Evolutionary conservation across 2,113 vertebrate genomes (phyloP).

Genomic region (Gavia stellata): DNA sequence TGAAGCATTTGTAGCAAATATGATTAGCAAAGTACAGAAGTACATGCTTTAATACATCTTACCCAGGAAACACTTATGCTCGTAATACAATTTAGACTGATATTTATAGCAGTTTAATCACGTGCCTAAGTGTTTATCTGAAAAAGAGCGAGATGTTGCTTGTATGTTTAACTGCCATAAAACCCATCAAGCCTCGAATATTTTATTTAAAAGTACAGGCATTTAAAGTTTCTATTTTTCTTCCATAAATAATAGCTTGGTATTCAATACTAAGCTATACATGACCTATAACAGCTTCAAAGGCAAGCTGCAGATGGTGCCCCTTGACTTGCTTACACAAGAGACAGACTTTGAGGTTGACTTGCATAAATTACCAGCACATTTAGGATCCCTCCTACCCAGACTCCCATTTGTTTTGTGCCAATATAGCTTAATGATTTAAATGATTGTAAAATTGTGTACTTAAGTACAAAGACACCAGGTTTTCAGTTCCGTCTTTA

Average conservation of each 20-base stretch:
- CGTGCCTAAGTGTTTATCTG: not conserved
- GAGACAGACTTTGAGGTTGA: not conserved
- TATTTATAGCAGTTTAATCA: not conserved
- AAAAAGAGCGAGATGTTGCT: not conserved
- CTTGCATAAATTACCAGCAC: not conserved
- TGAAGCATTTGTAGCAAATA: not conserved
- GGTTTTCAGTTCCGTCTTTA: not conserved
- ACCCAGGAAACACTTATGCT: not conserved
- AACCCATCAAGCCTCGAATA: not conserved
- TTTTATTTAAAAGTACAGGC: not conserved
- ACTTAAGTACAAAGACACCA: not conserved
- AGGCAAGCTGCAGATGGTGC: slow-evolving; percentile 19
- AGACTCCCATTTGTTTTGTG: not conserved
- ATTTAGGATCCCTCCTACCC: not conserved
- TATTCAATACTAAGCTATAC: not conserved
- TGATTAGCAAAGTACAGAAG: not conserved
- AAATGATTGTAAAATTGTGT: not conserved
- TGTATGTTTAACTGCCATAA: not conserved
- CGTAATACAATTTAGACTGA: not conserved
- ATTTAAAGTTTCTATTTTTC: not conserved
- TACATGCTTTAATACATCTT: not conserved
- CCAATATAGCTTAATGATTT: not conserved
- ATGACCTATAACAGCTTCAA: not conserved
- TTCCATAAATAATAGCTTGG: not conserved
- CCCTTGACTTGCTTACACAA: not conserved